Evolutionary conservation across 2,888 invertebrate genomes (phyloP), one percentile per base, ranked within the genome.

Genomic region (Tanypteryx hageni): DNA sequence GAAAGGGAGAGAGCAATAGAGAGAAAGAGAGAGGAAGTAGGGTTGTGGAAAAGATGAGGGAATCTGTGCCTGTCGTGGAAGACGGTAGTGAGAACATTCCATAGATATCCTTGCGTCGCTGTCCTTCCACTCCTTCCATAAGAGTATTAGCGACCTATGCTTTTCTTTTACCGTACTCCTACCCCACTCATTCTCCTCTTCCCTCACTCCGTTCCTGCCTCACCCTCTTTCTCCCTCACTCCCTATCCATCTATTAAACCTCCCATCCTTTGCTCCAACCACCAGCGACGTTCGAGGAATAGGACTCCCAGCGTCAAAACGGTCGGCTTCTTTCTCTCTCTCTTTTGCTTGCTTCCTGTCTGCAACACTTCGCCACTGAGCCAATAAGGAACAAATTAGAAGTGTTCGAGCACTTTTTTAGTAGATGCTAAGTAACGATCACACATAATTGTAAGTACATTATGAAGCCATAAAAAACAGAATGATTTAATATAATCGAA

Each of bases 201-300:
- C n/a, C 76, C 18, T 27, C 31, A 44, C 27, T 14, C 27, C 82
- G 31, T 16, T 16, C 82, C 44, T 81, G 76, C 56, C 86, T 14
- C 86, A 18, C 0, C 59, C 57, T 22, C 14, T 18, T n/a, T 8
- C 83, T n/a, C 16, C 83, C 22, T 58, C 86, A 22, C 86, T 59
- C 86, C 85, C 22, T 22, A 22, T 76, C n/a, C 56, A 57, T 58
- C 85, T 57, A 22, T 57, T 22, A 8, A 27, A 27, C 64, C 61
- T 89, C 89, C 16, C 68, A 61, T 57, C 89, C 89, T 58, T 56
- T 18, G 64, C 27, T 31, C 44, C 89, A 89, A 89, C 89, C 89
- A 44, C 89, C 89, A 58, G 89, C 89, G 89, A 89, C 64, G 89
- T 89, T 89, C 89, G 89, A 44, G 59, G 89, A 89, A 89, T 89